Conservation (phyloP, 2,113 vertebrate species). For the Pagrus major region DNA sequence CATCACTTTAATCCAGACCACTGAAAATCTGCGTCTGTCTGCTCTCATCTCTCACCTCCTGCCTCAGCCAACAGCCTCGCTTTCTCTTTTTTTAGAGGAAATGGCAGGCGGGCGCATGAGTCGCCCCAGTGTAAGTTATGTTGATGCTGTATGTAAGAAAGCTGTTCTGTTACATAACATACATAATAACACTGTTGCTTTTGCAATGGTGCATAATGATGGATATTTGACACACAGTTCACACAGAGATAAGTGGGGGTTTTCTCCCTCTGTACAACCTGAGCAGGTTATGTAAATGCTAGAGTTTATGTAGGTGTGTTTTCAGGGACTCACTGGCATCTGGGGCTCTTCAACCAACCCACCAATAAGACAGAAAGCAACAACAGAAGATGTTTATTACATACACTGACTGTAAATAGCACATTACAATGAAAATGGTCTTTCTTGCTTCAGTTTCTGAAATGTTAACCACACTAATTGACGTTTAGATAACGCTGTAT, state of each 20-base stretch:
- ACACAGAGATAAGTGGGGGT: neutral
- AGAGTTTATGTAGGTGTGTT: neutral
- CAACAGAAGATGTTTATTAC: too few relatives aligned
- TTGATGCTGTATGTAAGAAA: neutral
- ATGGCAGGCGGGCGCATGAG: neutral
- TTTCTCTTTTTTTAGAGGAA: neutral
- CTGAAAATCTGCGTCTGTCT: neutral
- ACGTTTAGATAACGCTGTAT: neutral
- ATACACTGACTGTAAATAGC: neutral
- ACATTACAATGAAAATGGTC: neutral
- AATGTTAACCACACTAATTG: too few relatives aligned
- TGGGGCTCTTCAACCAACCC: neutral
- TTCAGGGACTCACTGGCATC: neutral
- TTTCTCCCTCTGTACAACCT: neutral
- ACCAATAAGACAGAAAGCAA: too few relatives aligned
- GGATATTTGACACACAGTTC: neutral
- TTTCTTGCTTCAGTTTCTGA: neutral
- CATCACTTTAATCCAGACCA: slow-evolving; percentile 1
- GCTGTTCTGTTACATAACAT: neutral
- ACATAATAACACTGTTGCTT: neutral
- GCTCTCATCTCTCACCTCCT: neutral
- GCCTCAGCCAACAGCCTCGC: neutral
- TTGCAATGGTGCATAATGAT: neutral
- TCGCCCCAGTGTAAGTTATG: neutral
- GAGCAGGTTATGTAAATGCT: neutral